Conservation (phyloP, 2,888 invertebrate species). For the Lasioglossum pauxillum region DNA sequence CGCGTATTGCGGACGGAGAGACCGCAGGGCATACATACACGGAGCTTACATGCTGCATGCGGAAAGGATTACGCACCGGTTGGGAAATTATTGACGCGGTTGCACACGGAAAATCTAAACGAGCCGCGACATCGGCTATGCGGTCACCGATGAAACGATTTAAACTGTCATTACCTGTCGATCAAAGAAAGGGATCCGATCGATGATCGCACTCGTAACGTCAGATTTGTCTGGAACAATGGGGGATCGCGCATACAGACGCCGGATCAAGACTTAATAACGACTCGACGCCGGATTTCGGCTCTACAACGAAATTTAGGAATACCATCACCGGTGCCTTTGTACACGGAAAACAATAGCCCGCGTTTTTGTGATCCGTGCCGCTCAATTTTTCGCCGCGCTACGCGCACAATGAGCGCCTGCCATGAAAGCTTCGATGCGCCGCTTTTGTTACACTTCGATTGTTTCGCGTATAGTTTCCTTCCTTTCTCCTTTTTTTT, state of each 20-base stretch:
- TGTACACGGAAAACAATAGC: slow-evolving; percentile 58
- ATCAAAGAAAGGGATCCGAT: slow-evolving; percentile 83
- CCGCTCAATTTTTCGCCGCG: slow-evolving; percentile 53
- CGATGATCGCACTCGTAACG: slow-evolving; percentile 80
- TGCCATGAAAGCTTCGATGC: slow-evolving; percentile 25
- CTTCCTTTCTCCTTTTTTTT: not conserved
- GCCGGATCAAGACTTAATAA: slow-evolving; percentile 82
- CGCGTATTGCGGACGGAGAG: slow-evolving; percentile 71
- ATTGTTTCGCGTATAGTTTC: slow-evolving; percentile 30
- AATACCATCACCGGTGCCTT: slow-evolving; percentile 58
- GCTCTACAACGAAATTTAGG: slow-evolving; percentile 65
- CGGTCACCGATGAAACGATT: slow-evolving; percentile 75
- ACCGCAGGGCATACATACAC: slow-evolving; percentile 74
- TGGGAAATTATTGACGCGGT: slow-evolving; percentile 79
- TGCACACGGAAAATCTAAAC: slow-evolving; percentile 70
- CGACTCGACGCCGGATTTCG: slow-evolving; percentile 69
- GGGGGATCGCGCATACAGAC: slow-evolving; percentile 60
- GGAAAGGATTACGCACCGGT: slow-evolving; percentile 80
- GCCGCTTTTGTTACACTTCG: slow-evolving; percentile 31
- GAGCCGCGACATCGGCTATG: slow-evolving; percentile 71
- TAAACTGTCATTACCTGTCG: slow-evolving; percentile 84
- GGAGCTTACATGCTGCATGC: slow-evolving; percentile 82
- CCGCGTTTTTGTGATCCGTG: slow-evolving; percentile 42
- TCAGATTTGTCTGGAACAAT: slow-evolving; percentile 81
- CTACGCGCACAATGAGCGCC: slow-evolving; percentile 33